Evolutionary conservation across 2,113 vertebrate genomes (phyloP).

Genomic region (Bothrops jararaca): DNA sequence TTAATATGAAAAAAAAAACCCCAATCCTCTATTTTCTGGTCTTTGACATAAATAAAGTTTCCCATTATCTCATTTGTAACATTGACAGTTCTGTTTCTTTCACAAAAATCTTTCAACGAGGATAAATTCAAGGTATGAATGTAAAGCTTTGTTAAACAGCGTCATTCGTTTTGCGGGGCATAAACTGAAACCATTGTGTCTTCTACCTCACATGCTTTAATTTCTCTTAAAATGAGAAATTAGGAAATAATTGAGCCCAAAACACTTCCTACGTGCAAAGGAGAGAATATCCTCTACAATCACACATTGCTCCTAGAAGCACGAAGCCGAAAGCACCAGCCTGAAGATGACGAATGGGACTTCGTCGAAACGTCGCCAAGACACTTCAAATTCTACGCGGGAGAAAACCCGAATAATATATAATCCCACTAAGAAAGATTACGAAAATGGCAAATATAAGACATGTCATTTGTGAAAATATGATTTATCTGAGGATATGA

Average conservation of each 20-base stretch:
- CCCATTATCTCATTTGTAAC: not conserved
- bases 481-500: not conserved
- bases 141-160: not conserved
- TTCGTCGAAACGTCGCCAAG: too few species aligned
- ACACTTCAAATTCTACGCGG: too few species aligned
- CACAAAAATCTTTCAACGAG: not conserved
- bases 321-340: too few species aligned
- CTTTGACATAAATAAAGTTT: not conserved
- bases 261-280: not conserved
- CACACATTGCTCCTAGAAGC: too few species aligned
- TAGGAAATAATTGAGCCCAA: not conserved
- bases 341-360: too few species aligned
- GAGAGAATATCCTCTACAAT: too few species aligned
- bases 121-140: not conserved
- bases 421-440: not conserved
- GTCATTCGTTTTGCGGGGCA: not conserved
- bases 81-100: not conserved
- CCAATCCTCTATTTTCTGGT: not conserved
- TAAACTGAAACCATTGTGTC: too few species aligned
- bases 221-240: not conserved
- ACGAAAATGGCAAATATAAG: too few species aligned
- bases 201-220: not conserved
- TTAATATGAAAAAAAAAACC: not conserved
- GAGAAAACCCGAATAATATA: not conserved
- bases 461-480: not conserved